Percentiles rank a stretch among this genome's conserved stretches.
Evolutionary conservation across 2,113 vertebrate genomes (phyloP).

Genomic region (Oreotrochilus melanogaster): DNA sequence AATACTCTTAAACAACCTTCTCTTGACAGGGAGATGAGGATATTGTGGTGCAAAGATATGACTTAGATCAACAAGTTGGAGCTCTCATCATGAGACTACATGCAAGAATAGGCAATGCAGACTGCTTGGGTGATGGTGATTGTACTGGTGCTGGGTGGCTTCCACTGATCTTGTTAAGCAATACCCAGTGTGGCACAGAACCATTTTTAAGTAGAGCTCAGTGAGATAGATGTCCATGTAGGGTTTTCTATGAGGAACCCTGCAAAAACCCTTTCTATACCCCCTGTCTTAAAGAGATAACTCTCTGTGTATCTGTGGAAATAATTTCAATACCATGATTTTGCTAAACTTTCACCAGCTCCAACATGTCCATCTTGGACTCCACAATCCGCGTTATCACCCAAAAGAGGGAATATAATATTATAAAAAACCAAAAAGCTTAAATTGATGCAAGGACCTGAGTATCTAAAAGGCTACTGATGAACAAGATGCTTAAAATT

Average conservation of each 20-base stretch:
- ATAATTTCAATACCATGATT: background rate
- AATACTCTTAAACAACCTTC: background rate
- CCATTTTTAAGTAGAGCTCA: background rate
- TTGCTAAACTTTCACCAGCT: background rate
- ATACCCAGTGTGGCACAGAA: background rate
- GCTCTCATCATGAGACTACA: background rate
- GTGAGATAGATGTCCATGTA: background rate
- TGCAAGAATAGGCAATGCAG: background rate
- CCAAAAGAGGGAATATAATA: background rate
- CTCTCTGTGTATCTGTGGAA: background rate
- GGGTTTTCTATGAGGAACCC: background rate
- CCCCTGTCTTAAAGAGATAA: background rate
- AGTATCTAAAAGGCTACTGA: background rate
- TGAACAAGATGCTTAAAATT: background rate
- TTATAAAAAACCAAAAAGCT: background rate
- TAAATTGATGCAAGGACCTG: background rate
- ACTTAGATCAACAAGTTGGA: background rate
- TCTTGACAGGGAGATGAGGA: background rate
- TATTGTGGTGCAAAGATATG: background rate
- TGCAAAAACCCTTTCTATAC: background rate
- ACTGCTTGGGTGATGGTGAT: background rate
- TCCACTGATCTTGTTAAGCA: background rate
- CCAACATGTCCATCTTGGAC: background rate
- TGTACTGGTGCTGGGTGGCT: background rate
- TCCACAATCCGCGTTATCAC: background rate